Percentiles rank a stretch among this genome's conserved stretches.
Conservation (phyloP, 1,140 invertebrate species). For the Magallana ariakensis region DNA sequence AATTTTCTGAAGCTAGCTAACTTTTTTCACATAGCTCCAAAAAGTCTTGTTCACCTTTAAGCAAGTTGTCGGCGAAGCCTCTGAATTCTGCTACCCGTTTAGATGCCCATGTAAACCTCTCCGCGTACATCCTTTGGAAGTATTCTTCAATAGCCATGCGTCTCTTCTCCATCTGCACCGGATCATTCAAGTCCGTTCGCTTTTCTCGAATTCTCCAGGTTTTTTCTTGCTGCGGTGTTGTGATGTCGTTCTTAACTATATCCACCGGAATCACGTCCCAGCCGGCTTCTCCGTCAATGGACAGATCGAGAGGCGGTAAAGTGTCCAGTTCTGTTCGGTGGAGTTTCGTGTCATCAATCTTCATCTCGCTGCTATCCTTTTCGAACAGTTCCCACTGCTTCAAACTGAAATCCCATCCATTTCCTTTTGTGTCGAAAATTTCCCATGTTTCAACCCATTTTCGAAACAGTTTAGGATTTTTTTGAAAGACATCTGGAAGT, state of each 20-base stretch:
- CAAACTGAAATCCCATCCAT: neutral
- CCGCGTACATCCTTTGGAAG: constrained; percentile 38
- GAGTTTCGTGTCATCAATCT: constrained; percentile 16
- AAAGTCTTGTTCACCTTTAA: neutral
- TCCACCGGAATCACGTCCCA: constrained; percentile 49
- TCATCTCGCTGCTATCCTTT: neutral
- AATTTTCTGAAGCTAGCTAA: neutral
- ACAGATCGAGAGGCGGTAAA: neutral
- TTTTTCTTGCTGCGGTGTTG: constrained; percentile 46
- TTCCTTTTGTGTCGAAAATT: constrained; percentile 38
- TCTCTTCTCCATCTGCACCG: constrained; percentile 44
- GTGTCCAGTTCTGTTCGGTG: constrained; percentile 20
- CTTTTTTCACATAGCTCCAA: neutral
- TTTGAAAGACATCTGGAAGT: constrained; percentile 6
- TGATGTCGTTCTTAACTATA: constrained; percentile 47
- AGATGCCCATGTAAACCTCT: constrained; percentile 27
- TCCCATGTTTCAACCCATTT: constrained; percentile 41
- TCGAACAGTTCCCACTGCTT: neutral
- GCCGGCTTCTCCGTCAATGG: constrained; percentile 40
- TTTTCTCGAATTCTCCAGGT: constrained; percentile 31
- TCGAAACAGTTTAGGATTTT: constrained; percentile 6
- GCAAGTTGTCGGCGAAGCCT: constrained; percentile 17
- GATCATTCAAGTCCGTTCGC: constrained; percentile 39
- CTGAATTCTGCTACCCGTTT: neutral
- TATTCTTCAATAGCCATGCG: constrained; percentile 43